Evolutionary conservation across 2,113 vertebrate species (phyloP).

Genomic region (Apaloderma vittatum): DNA sequence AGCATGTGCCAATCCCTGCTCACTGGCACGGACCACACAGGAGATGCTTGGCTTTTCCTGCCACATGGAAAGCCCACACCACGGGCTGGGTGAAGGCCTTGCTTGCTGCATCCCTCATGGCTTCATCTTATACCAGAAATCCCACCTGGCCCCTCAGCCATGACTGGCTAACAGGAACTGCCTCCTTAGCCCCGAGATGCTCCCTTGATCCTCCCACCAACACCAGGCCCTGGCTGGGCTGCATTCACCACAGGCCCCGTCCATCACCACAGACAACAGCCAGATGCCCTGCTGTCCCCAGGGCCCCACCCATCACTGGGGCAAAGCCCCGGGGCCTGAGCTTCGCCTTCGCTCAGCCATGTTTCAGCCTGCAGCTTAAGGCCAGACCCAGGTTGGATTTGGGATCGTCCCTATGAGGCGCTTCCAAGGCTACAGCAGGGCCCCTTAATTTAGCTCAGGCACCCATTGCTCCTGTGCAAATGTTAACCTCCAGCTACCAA

Average conservation of each 20-base stretch:
- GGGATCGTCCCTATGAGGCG: accelerated
- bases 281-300: accelerated
- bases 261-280: accelerated
- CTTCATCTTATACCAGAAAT: not conserved
- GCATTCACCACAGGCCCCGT: accelerated
- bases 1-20: accelerated
- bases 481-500: accelerated
- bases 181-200: not conserved
- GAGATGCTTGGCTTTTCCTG: not conserved
- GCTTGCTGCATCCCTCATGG: accelerated
- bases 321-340: accelerated
- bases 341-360: accelerated
- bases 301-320: accelerated
- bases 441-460: not conserved
- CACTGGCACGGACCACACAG: accelerated
- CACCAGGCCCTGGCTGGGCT: accelerated
- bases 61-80: not conserved
- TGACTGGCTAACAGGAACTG: not conserved
- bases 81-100: accelerated
- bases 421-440: not conserved
- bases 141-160: not conserved
- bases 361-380: not conserved
- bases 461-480: not conserved
- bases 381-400: not conserved
- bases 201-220: accelerated